Conservation (phyloP, 2,888 invertebrate genomes). For the Pasiphila rectangulata region DNA sequence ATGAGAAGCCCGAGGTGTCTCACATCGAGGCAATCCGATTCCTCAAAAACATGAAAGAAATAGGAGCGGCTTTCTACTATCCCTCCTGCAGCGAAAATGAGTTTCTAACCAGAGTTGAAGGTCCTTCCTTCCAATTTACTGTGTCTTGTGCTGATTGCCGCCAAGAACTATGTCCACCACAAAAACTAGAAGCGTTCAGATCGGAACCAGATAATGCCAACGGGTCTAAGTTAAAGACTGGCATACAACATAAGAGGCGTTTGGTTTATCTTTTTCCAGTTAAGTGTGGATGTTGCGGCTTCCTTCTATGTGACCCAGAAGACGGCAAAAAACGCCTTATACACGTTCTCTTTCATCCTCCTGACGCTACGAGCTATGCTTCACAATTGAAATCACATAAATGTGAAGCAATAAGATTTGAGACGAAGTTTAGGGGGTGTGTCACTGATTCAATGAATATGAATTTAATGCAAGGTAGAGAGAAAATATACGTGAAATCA, state of each 20-base stretch:
- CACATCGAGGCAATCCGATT: constrained; percentile 12
- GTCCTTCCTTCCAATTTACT: constrained; percentile 16
- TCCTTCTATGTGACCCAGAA: constrained; percentile 15
- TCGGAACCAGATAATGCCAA: constrained; percentile 2
- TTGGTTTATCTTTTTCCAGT: constrained; percentile 19
- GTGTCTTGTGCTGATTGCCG: constrained; percentile 14
- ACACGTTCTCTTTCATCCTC: constrained; percentile 18
- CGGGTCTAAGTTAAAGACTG: constrained; percentile 7
- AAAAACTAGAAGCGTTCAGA: constrained; percentile 19
- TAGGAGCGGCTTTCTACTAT: constrained; percentile 11
- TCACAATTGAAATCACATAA: constrained; percentile 11
- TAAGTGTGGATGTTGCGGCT: constrained; percentile 13
- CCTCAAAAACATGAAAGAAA: constrained; percentile 14
- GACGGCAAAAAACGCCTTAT: constrained; percentile 7
- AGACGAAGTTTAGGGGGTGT: constrained; percentile 9
- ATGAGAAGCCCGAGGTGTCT: constrained; percentile 13
- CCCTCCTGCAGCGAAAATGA: constrained; percentile 17
- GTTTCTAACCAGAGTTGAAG: constrained; percentile 11
- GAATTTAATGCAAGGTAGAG: neutral
- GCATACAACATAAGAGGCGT: constrained; percentile 9
- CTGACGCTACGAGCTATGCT: constrained; percentile 7
- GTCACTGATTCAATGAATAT: constrained; percentile 9
- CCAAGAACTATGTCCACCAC: constrained; percentile 17
- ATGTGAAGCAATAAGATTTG: constrained; percentile 4
- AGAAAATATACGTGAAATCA: neutral